These are phyloP conservation scores for Holacanthella duospinosa DNA, from an alignment of 2,888 invertebrate species.

Conservation along the genomic window DNA sequence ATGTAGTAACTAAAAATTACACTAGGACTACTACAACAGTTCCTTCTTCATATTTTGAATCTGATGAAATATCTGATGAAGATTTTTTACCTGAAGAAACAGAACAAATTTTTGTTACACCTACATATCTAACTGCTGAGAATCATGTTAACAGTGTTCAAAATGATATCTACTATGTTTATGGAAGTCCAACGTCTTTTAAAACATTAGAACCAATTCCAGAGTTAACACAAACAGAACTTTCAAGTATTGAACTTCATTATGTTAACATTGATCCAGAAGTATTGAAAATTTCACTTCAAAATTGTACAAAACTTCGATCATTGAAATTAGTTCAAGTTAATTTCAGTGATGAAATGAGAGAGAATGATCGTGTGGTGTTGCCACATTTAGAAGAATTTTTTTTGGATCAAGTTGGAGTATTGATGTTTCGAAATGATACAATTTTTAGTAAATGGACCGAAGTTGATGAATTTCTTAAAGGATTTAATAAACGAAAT, in stretches of 20 bases:
- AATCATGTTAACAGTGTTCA: neutral
- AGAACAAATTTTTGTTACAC: neutral
- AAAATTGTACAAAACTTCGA: slow-evolving; percentile 1
- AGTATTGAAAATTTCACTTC: neutral
- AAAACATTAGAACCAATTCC: neutral
- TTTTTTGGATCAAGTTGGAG: slow-evolving; percentile 3
- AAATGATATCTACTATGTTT: neutral
- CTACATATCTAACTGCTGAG: neutral
- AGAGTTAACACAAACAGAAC: neutral
- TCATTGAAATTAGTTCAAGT: slow-evolving; percentile 3
- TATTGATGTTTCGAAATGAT: neutral
- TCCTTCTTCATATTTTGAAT: neutral
- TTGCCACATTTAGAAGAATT: neutral
- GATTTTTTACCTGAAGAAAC: neutral
- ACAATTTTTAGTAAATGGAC: slow-evolving; percentile 6
- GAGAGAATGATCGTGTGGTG: neutral
- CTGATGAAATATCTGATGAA: neutral
- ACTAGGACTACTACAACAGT: neutral
- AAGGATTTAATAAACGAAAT: neutral
- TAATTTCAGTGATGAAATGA: neutral
- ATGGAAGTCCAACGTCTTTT: neutral
- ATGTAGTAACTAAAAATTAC: neutral
- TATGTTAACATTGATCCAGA: neutral
- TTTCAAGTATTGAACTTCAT: neutral
- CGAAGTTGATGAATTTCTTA: slow-evolving; percentile 7